These are phyloP conservation scores for Bucco capensis DNA, from an alignment of 2,113 vertebrate species.

Conservation along the genomic window DNA sequence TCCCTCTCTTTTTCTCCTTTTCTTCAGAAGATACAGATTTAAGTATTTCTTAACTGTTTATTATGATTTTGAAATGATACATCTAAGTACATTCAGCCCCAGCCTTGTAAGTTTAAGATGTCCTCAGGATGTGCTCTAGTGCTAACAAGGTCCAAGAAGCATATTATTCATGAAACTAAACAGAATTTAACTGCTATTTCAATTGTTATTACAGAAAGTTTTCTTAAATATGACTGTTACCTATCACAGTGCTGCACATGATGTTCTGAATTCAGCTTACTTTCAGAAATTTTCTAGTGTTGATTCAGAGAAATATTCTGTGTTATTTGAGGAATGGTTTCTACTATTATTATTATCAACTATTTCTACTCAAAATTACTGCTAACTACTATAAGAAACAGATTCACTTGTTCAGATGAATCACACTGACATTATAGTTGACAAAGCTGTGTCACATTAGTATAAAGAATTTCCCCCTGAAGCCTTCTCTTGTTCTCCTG, in stretches of 20 bases:
- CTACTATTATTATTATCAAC: no score
- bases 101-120: background rate
- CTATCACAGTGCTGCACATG: background rate
- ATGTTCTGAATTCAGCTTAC: background rate
- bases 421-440: rapidly evolving
- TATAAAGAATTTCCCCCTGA: background rate
- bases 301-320: background rate
- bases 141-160: background rate
- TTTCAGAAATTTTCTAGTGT: background rate
- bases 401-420: rapidly evolving
- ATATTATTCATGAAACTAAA: background rate
- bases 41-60: background rate
- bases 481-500: rapidly evolving
- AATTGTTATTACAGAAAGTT: background rate
- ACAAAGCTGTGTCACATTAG: background rate
- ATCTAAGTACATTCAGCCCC: background rate
- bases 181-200: background rate
- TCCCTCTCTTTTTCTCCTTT: background rate
- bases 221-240: background rate
- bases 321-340: background rate
- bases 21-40: background rate
- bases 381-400: background rate
- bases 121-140: background rate
- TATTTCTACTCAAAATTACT: no score
- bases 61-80: background rate